A percentile compares a stretch with the other conserved stretches of the same genome.
phyloP scores from a whole-genome alignment of 2,888 invertebrate species.

The Mechanitis messenoides region DNA sequence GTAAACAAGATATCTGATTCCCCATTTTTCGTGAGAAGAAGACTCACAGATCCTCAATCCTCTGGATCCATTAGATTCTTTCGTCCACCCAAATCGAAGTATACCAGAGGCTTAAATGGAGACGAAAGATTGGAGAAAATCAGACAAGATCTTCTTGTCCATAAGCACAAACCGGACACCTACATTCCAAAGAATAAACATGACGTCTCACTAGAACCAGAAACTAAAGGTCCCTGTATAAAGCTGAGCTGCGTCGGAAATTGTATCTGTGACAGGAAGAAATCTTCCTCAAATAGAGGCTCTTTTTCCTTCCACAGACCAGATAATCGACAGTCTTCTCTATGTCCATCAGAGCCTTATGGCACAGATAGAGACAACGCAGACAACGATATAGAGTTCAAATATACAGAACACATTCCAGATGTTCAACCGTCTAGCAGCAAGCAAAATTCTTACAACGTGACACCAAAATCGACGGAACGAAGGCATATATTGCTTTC shows the following conservation, averaged over 20 bases:
- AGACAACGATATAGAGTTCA: constrained; percentile 69
- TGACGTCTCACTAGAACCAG: constrained; percentile 55
- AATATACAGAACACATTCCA: constrained; percentile 69
- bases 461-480: constrained; percentile 69
- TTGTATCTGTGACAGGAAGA: constrained; percentile 63
- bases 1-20: constrained; percentile 76
- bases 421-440: constrained; percentile 63
- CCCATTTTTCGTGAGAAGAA: constrained; percentile 58
- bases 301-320: constrained; percentile 67
- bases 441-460: constrained; percentile 63
- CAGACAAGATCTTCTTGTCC: constrained; percentile 62
- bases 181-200: constrained; percentile 62
- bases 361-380: constrained; percentile 51
- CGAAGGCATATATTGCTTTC: constrained; percentile 62
- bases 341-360: constrained; percentile 54
- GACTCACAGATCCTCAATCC: constrained; percentile 57
- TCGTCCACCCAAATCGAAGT: constrained; percentile 65
- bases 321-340: constrained; percentile 52
- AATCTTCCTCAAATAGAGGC: constrained; percentile 57
- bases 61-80: constrained; percentile 67
- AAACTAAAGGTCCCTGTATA: constrained; percentile 48
- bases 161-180: constrained; percentile 62
- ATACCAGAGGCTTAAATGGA: constrained; percentile 65
- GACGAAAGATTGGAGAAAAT: constrained; percentile 69
- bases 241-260: constrained; percentile 61